Evolutionary conservation across 2,797 vertebrate species (phyloP).

Genomic region (Pangasius djambal): DNA sequence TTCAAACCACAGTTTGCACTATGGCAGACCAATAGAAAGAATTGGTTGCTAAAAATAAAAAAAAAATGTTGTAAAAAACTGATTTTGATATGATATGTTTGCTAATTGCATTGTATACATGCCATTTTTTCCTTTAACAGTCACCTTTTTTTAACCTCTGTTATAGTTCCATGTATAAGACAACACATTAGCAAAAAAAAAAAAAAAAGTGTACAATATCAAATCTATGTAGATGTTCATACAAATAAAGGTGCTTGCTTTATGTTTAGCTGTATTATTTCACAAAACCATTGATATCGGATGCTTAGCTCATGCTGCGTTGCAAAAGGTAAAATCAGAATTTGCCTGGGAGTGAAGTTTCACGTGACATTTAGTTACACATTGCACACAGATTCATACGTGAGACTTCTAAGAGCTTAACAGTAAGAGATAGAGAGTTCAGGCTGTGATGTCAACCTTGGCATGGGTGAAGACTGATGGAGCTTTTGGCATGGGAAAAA

Average conservation of each 20-base stretch:
- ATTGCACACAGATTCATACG: no score
- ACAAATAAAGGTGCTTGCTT: slow-evolving; percentile 85
- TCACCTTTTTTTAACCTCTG: slow-evolving; percentile 88
- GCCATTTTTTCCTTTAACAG: slow-evolving; percentile 89
- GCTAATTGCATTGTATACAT: slow-evolving; percentile 93
- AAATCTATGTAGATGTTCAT: slow-evolving; percentile 78
- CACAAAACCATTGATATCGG: neutral
- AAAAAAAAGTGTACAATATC: slow-evolving; percentile 76
- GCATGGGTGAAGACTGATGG: neutral
- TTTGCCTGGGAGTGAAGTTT: neutral
- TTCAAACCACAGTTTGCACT: slow-evolving; percentile 90
- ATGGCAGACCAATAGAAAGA: slow-evolving; percentile 87
- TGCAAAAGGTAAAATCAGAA: neutral
- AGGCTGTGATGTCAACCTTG: slow-evolving; percentile 1
- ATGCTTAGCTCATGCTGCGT: neutral
- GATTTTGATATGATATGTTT: slow-evolving; percentile 91
- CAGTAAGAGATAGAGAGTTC: neutral
- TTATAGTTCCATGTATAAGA: slow-evolving; percentile 84
- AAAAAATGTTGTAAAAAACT: slow-evolving; percentile 85
- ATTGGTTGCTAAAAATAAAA: slow-evolving; percentile 86
- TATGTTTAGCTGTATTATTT: slow-evolving; percentile 66
- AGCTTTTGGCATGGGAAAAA: slow-evolving; percentile 18
- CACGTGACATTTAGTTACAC: neutral
- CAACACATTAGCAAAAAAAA: slow-evolving; percentile 65
- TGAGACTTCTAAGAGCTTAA: neutral